Percentiles rank a stretch among this genome's conserved stretches.
Evolutionary conservation across 2,113 vertebrate species (phyloP).

Genomic region (Elephas maximus): DNA sequence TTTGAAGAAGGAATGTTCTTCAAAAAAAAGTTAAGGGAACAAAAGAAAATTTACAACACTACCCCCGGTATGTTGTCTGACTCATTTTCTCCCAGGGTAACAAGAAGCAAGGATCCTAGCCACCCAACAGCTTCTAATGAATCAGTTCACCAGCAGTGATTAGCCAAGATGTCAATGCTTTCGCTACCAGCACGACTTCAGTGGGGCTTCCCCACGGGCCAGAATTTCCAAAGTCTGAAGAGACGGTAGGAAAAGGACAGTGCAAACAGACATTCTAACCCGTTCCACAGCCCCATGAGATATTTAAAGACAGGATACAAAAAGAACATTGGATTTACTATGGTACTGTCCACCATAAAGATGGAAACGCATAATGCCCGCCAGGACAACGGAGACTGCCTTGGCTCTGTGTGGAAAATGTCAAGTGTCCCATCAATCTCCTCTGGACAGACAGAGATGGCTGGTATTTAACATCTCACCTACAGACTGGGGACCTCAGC

Average conservation of each 20-base stretch:
- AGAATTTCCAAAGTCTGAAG: conserved; percentile 20
- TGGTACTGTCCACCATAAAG: background rate
- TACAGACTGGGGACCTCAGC: background rate
- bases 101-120: conserved; percentile 27
- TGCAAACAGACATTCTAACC: background rate
- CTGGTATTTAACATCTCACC: conserved; percentile 21
- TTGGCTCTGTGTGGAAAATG: conserved; percentile 32
- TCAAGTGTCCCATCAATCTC: conserved; percentile 63
- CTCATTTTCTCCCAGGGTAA: conserved; percentile 52
- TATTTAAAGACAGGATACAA: background rate
- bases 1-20: conserved; percentile 54
- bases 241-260: background rate
- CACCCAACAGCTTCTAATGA: conserved; percentile 30
- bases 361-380: background rate
- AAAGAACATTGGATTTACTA: background rate
- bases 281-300: background rate
- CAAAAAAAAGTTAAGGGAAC: conserved; percentile 43
- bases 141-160: conserved; percentile 59
- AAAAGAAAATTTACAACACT: conserved; percentile 43
- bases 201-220: background rate
- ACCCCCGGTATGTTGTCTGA: background rate
- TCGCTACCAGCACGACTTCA: background rate
- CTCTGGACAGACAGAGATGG: conserved; percentile 17
- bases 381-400: conserved; percentile 14
- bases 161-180: conserved; percentile 52